A percentile compares a stretch with the other conserved stretches of the same genome.
Conservation (phyloP, 92 coral and sea anemone species). For the Muricea muricata region DNA sequence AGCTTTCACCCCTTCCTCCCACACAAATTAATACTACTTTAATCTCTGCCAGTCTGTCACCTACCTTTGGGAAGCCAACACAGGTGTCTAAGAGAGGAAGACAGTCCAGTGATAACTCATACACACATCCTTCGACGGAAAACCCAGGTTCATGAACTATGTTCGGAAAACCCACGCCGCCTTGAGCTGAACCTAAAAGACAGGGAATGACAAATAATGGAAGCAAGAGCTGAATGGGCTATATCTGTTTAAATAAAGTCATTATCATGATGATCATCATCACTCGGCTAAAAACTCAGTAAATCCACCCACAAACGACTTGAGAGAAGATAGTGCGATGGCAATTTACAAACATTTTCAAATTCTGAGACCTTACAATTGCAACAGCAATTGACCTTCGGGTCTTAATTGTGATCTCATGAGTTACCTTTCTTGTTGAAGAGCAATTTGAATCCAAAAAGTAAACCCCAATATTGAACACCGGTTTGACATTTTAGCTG, state of each 20-base stretch:
- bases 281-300: too few species aligned
- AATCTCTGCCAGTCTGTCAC: too few species aligned
- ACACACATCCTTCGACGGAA: conserved; percentile 93
- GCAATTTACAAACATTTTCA: too few species aligned
- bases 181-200: conserved; percentile 77
- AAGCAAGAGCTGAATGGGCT: too few species aligned
- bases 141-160: conserved; percentile 66
- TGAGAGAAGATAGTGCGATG: too few species aligned
- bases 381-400: too few species aligned
- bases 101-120: conserved; percentile 72
- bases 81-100: conserved; percentile 84
- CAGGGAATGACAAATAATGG: neutral
- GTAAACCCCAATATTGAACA: conserved; percentile 81
- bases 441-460: conserved; percentile 83
- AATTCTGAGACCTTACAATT: too few species aligned
- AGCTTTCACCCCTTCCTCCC: too few species aligned
- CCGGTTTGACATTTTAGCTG: conserved; percentile 79
- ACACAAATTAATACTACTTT: too few species aligned
- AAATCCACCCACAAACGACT: too few species aligned
- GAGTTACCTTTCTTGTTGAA: conserved; percentile 86
- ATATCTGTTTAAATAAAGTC: too few species aligned
- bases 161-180: conserved; percentile 89
- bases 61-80: conserved; percentile 93
- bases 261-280: too few species aligned
- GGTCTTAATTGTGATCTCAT: neutral